A percentile compares a stretch with the other conserved stretches of the same genome.
Evolutionary conservation across 2,113 vertebrate species (phyloP).

Genomic region (Pionites leucogaster): DNA sequence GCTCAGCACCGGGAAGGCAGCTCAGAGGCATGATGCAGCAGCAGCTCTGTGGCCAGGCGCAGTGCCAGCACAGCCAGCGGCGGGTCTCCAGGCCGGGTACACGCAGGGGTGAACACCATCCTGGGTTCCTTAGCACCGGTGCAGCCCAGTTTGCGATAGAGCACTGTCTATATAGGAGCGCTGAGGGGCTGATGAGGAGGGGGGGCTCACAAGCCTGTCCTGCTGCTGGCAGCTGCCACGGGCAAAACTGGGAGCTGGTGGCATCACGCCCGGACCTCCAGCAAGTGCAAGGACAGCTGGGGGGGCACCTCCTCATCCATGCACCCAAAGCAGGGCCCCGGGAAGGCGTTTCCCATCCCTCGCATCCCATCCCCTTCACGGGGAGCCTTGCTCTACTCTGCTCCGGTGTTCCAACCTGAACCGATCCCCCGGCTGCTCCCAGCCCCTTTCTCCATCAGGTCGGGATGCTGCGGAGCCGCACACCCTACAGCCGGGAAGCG

Average conservation of each 20-base stretch:
- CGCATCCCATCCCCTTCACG: too few relatives aligned
- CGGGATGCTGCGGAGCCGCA: neutral
- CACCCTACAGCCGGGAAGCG: neutral
- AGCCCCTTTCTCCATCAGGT: neutral
- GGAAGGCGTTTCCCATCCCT: neutral
- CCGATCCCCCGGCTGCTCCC: neutral
- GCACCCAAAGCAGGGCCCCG: rapidly evolving
- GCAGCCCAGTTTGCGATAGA: rapidly evolving
- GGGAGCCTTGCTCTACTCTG: rapidly evolving
- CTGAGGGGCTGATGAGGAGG: neutral
- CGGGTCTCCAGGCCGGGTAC: neutral
- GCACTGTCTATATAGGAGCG: neutral
- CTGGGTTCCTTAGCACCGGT: rapidly evolving
- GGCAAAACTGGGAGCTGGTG: neutral
- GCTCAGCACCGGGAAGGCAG: neutral
- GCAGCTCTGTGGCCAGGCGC: neutral
- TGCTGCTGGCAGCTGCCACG: neutral
- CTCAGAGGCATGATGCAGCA: constrained; percentile 7
- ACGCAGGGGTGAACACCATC: neutral
- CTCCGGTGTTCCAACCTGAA: neutral
- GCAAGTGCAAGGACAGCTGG: neutral
- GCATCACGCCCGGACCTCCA: neutral
- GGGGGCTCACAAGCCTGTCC: neutral
- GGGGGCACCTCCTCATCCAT: neutral
- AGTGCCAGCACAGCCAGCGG: neutral